Evolutionary conservation across 2,797 vertebrate species (phyloP), one percentile per base, ranked within the genome.

Genomic region (Atherinosoma microstoma): DNA sequence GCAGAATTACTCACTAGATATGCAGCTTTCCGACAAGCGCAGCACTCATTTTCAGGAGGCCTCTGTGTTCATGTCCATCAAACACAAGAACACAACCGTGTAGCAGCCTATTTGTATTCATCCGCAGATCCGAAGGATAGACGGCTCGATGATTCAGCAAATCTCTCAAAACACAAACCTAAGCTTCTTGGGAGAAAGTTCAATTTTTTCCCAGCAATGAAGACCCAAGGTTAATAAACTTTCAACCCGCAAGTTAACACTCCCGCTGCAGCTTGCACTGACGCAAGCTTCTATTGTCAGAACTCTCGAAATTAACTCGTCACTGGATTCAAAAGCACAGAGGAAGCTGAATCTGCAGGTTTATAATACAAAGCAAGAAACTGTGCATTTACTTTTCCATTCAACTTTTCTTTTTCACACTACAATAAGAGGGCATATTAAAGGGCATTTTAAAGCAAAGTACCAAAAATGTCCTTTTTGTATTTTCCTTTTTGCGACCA

Each of bases 131-230:
- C 79, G 59, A 80, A 83, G 76, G 56, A 75, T 80, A 86, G 90
- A 84, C 84, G 89, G 84, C 76, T 64, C n/a, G 85, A 89, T 87
- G 91, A 93, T 63, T 93, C 93, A 93, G 92, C 91, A 91, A 85
- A 90, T 89, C 80, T 83, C 79, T 65, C 38, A 53, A 69, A 89
- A 84, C 76, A 83, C 76, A 65, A 84, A 76, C 24, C 18, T 13
- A 0, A 38, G 63, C 56, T 76, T 80, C 75, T 59, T 3, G 20
- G 58, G 47, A 59, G 49, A 57, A 49, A 56, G 60, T 58, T 66
- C 63, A 53, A 58, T n/a, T 67, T 80, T 73, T 63, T 72, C 65
- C 57, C 60, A 70, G 60, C 59, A 73, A 74, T 83, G 68, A 79
- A 64, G n/a, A 65, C 78, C 56, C 67, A 58, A 62, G 73, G 77